Conservation (phyloP, 92 coral and sea anemone species). For the Bergia sp. region DNA sequence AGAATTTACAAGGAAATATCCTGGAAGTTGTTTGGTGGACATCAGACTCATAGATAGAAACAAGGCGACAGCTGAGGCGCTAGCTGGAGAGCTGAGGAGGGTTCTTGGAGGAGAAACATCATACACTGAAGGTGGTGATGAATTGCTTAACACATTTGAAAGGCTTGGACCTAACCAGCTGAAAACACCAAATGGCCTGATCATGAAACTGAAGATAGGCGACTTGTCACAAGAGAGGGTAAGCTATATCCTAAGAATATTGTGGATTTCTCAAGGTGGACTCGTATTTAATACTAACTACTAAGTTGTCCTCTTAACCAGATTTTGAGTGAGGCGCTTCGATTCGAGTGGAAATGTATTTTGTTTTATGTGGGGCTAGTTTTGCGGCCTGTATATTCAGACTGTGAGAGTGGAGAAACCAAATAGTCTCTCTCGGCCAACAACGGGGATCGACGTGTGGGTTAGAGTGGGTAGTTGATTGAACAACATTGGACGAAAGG, state of each 20-base stretch:
- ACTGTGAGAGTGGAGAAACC: no score
- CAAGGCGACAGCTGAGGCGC: slow-evolving; percentile 51
- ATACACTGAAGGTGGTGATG: not conserved
- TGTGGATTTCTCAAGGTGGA: no score
- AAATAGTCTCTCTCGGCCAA: no score
- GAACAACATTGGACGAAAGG: no score
- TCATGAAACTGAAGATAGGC: not conserved
- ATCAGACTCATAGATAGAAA: slow-evolving; percentile 64
- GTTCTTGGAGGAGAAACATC: slow-evolving; percentile 39
- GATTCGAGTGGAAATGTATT: no score
- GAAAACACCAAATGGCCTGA: not conserved
- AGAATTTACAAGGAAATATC: slow-evolving; percentile 41
- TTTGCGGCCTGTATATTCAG: no score
- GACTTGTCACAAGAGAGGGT: slow-evolving; percentile 11
- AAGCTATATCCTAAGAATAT: not conserved
- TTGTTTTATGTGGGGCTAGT: no score
- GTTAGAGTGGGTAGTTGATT: no score
- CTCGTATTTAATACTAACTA: no score
- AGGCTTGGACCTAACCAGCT: not conserved
- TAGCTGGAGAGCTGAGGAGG: slow-evolving; percentile 48
- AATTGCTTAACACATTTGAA: not conserved
- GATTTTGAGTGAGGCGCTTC: no score
- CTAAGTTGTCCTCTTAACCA: no score
- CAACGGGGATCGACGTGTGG: no score
- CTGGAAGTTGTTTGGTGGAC: slow-evolving; percentile 49